These are phyloP conservation scores for Ophion obscuratus DNA, from an alignment of 2,888 invertebrate genomes.

Conservation along the genomic window DNA sequence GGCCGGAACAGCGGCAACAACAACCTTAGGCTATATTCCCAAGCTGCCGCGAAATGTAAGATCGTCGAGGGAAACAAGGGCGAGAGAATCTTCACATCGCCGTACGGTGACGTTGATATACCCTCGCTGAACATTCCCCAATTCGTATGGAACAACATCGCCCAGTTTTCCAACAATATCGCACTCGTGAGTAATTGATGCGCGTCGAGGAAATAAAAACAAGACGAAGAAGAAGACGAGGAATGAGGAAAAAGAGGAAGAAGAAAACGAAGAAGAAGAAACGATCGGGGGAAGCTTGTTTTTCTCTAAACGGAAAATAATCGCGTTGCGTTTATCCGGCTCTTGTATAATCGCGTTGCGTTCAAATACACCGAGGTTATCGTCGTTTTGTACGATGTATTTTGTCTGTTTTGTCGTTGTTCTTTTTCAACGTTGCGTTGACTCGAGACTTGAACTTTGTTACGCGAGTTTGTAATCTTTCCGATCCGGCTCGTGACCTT, in stretches of 20 bases:
- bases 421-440: too few species aligned
- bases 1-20: background rate
- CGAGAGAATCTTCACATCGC: constrained; percentile 76
- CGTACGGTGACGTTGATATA: constrained; percentile 66
- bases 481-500: background rate
- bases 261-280: background rate
- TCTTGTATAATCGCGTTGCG: background rate
- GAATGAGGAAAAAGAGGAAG: background rate
- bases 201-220: background rate
- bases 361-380: background rate
- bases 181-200: constrained; percentile 76
- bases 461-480: background rate
- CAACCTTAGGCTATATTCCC: constrained; percentile 66
- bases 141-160: constrained; percentile 75
- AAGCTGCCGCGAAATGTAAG: constrained; percentile 64
- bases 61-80: constrained; percentile 75
- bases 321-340: background rate
- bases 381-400: background rate
- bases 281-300: background rate
- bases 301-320: background rate
- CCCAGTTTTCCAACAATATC: constrained; percentile 68
- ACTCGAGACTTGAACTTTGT: background rate
- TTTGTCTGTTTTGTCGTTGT: background rate
- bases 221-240: background rate
- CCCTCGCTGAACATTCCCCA: constrained; percentile 73